Evolutionary conservation across 2,113 vertebrate species (phyloP).

Genomic region (Laticauda colubrina): DNA sequence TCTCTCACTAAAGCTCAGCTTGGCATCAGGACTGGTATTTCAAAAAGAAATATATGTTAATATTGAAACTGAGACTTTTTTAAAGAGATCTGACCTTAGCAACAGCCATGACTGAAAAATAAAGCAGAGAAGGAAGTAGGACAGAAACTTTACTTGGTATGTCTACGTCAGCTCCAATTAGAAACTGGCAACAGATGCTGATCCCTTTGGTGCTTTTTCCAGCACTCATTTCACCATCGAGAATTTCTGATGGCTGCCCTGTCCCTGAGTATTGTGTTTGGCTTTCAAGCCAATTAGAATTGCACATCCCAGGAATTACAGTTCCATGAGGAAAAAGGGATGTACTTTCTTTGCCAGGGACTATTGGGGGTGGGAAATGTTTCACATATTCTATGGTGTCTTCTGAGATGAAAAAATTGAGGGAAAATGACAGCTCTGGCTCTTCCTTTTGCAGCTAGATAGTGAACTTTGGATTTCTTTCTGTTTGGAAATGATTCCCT

Average conservation of each 20-base stretch:
- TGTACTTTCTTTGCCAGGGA: neutral
- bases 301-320: neutral
- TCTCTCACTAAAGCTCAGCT: neutral
- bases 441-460: neutral
- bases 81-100: neutral
- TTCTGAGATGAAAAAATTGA: neutral
- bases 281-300: neutral
- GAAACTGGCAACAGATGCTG: neutral
- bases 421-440: neutral
- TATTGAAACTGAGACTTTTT: neutral
- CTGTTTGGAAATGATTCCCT: neutral
- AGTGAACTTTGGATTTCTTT: neutral
- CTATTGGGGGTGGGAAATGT: neutral
- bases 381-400: neutral
- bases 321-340: neutral
- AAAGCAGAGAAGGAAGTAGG: neutral
- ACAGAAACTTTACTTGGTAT: neutral
- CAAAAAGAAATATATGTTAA: neutral
- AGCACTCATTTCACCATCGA: neutral
- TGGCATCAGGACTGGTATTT: neutral
- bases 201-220: neutral
- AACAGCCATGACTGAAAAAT: neutral
- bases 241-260: neutral
- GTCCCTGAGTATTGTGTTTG: neutral
- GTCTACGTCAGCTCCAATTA: neutral